These are phyloP conservation scores for Amphilophus citrinellus DNA, from an alignment of 2,113 vertebrate genomes.

Conservation along the genomic window DNA sequence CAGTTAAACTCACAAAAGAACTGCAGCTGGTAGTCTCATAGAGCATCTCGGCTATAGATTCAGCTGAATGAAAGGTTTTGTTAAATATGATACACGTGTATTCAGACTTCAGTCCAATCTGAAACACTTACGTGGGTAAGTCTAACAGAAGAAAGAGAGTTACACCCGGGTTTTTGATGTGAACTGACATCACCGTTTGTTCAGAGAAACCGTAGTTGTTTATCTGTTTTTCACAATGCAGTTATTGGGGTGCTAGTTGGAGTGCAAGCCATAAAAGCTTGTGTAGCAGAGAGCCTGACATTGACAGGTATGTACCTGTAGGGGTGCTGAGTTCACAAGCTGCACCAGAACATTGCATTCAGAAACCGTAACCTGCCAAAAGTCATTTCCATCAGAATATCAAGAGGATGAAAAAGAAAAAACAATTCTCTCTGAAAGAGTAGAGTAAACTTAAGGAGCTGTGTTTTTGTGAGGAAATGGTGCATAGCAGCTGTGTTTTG, in stretches of 20 bases:
- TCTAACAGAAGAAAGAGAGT: not conserved
- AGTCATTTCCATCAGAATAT: slow-evolving; percentile 39
- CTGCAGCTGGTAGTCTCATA: not conserved
- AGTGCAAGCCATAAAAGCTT: slow-evolving; percentile 14
- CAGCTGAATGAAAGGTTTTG: not conserved
- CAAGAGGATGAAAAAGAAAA: not conserved
- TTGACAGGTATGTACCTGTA: slow-evolving; percentile 53
- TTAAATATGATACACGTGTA: not conserved
- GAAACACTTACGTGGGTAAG: not conserved
- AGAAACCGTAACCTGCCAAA: slow-evolving; percentile 52
- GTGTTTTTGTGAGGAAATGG: slow-evolving; percentile 16
- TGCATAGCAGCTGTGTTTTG: slow-evolving; percentile 8
- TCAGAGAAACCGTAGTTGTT: slow-evolving; percentile 33
- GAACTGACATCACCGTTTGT: slow-evolving; percentile 34
- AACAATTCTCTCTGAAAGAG: slow-evolving; percentile 5
- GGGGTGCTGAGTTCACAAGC: slow-evolving; percentile 42
- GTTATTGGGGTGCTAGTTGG: slow-evolving; percentile 13
- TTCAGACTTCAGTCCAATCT: not conserved
- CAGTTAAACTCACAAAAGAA: not conserved
- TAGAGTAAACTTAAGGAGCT: slow-evolving; percentile 2
- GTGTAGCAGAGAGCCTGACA: slow-evolving; percentile 20
- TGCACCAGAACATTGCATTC: slow-evolving; percentile 50
- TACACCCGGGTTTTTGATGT: slow-evolving; percentile 15
- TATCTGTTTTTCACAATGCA: slow-evolving; percentile 24
- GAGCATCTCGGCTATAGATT: not conserved